Evolutionary conservation across 2,888 invertebrate species (phyloP).

Genomic region (Volucella inanis): DNA sequence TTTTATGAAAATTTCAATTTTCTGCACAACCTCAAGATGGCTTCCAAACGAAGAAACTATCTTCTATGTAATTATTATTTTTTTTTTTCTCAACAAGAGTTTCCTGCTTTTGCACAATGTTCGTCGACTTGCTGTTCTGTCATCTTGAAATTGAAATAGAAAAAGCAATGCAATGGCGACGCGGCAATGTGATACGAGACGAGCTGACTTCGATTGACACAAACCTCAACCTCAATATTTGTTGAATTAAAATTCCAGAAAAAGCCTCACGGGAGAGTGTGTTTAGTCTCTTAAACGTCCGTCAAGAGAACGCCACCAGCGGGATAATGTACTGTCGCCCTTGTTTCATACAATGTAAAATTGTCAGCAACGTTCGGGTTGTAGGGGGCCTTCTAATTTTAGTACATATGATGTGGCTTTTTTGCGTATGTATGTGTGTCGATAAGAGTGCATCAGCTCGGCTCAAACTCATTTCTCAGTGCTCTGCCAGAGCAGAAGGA

Average conservation of each 20-base stretch:
- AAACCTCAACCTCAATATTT: conserved; percentile 14
- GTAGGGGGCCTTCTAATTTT: no score
- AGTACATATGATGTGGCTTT: no score
- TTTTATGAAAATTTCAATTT: neutral
- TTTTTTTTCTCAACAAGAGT: conserved; percentile 13
- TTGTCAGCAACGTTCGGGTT: neutral
- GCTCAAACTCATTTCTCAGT: conserved; percentile 36
- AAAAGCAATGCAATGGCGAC: conserved; percentile 44
- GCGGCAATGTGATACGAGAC: neutral
- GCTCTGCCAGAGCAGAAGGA: conserved; percentile 19
- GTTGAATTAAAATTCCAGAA: conserved; percentile 39
- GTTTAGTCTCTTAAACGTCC: conserved; percentile 39
- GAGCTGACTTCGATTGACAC: conserved; percentile 24
- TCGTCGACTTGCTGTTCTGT: conserved; percentile 32
- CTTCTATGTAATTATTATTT: conserved; percentile 5
- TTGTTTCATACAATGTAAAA: neutral
- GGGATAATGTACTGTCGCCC: conserved; percentile 10
- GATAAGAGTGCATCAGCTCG: neutral
- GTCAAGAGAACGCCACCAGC: conserved; percentile 16
- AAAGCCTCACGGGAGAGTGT: conserved; percentile 5
- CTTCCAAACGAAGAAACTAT: conserved; percentile 24
- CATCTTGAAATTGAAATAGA: conserved; percentile 10
- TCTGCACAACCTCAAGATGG: conserved; percentile 51
- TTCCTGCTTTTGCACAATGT: conserved; percentile 37
- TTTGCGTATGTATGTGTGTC: conserved; percentile 1